Conservation (phyloP, 1,140 invertebrate genomes). For the Chionoecetes opilio region DNA sequence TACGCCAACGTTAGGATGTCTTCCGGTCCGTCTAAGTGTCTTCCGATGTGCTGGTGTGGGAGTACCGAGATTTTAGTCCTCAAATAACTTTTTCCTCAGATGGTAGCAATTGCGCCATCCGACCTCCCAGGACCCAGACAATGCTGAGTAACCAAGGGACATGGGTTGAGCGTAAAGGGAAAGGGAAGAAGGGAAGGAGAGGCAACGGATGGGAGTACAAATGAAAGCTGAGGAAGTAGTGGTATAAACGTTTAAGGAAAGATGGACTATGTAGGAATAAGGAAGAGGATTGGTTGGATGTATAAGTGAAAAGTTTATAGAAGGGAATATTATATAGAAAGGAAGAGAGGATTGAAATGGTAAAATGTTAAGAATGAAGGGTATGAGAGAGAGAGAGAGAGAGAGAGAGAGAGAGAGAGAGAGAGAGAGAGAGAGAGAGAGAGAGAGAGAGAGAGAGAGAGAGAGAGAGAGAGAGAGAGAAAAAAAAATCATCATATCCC, state of each 20-base stretch:
- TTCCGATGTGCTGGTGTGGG: conserved; percentile 54
- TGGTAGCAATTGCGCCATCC: conserved; percentile 57
- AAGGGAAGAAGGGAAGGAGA: background rate
- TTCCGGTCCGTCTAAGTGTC: conserved; percentile 54
- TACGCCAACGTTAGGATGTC: background rate
- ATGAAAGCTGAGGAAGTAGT: background rate
- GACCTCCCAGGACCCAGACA: conserved; percentile 33
- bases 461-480: background rate
- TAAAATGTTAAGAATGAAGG: background rate
- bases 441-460: background rate
- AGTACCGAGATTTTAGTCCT: background rate
- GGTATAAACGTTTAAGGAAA: background rate
- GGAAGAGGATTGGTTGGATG: background rate
- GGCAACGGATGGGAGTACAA: too few relatives aligned
- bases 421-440: background rate
- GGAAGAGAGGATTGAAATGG: background rate
- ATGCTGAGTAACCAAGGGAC: background rate
- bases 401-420: background rate
- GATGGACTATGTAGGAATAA: background rate
- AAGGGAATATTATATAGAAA: background rate
- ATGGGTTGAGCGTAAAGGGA: background rate
- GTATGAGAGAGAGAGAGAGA: background rate
- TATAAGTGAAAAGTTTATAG: background rate
- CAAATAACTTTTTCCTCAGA: conserved; percentile 55
- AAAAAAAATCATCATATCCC: background rate